Evolutionary conservation across 2,797 vertebrate species (phyloP), one percentile per base, ranked within the genome.

Genomic region (Sebastes reedi): DNA sequence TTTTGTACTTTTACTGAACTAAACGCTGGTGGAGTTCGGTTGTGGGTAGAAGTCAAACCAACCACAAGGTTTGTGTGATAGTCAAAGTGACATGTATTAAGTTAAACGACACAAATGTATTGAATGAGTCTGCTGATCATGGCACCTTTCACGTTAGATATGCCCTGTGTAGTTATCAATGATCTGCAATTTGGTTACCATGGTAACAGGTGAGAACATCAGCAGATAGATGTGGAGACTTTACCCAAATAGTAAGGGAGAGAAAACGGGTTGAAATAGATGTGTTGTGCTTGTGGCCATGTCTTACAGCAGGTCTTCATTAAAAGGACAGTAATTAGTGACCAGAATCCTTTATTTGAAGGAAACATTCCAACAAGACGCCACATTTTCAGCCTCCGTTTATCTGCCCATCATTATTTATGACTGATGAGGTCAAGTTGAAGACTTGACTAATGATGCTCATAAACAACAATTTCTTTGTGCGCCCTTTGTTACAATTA

Each of bases 401-500:
- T 71, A 52, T 68, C 11, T 66, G 70, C 39, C 76, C 30, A 52
- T 77, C 62, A 77, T 77, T 18, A 39, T 71, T 65, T 50, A 30
- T 67, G 32, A 80, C 30, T 39, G 30, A 36, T 3, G 32, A 81
- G 56, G 52, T 80, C 69, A 64, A 50, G 34, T 62, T 71, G 13
- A 75, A 77, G 50, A 24, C 42, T 79, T 66, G 46, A 25, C 30
- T 69, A 72, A 42, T 64, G 59, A 80, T 18, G 71, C 52, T 64
- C 10, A 66, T 32, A 12, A 80, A 80, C 52, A 75, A 55, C 27
- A 9, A 58, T 50, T 77, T 72, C 36, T 58, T 34, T 36, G 9
- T 42, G 14, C 60, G 52, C 59, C 75, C 58, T 84, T 83, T 83
- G 73, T 77, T 42, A 65, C 22, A 8, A 4, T 75, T 54, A 24